A percentile compares a stretch with the other conserved stretches of the same genome.
Conservation (phyloP, 2,888 invertebrate species). For the Pristionchus entomophagus region DNA sequence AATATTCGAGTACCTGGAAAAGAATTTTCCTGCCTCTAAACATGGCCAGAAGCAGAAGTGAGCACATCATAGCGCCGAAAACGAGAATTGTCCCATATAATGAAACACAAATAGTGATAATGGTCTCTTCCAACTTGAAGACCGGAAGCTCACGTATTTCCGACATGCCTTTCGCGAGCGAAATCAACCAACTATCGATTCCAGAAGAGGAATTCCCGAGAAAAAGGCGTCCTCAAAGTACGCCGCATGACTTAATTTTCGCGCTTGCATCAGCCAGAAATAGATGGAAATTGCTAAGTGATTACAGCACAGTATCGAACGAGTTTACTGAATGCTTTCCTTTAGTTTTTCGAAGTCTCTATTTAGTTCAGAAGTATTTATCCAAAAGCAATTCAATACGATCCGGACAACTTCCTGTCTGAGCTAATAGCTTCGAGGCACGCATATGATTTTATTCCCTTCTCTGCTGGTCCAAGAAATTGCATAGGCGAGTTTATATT, state of each 20-base stretch:
- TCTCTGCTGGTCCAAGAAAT: background rate
- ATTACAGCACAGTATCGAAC: too few species aligned
- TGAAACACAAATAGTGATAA: background rate
- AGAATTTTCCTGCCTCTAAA: background rate
- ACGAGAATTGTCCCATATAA: background rate
- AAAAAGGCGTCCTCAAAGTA: background rate
- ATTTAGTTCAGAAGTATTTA: background rate
- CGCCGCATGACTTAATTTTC: background rate
- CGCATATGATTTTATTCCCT: background rate
- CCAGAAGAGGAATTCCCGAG: background rate
- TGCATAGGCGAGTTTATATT: background rate
- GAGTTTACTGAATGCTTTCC: too few species aligned
- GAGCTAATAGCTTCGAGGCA: background rate
- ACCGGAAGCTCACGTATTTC: background rate
- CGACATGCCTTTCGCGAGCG: background rate
- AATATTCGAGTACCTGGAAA: background rate
- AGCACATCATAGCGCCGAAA: background rate
- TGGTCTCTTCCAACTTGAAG: background rate
- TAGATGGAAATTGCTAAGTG: background rate
- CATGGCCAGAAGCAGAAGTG: background rate
- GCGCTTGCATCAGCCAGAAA: background rate
- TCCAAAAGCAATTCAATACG: background rate
- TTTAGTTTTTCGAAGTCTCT: too few species aligned
- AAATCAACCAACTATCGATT: background rate
- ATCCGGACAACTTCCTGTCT: background rate